Conservation (phyloP, 2,797 vertebrate genomes). For the Pipistrellus pygmaeus region DNA sequence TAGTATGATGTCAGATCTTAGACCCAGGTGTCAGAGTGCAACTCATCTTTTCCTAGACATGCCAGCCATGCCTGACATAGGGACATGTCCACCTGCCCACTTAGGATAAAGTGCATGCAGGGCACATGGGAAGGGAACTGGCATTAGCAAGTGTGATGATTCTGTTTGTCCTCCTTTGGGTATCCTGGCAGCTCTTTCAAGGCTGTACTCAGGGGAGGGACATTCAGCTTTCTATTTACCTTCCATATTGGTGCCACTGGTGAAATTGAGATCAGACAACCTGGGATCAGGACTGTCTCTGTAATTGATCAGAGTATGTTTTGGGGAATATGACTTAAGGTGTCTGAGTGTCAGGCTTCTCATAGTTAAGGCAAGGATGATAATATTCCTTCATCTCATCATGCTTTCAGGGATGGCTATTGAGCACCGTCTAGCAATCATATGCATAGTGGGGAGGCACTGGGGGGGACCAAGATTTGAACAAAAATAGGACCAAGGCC, state of each 20-base stretch:
- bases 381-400: background rate
- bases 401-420: background rate
- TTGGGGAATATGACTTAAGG: background rate
- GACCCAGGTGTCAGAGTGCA: background rate
- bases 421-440: background rate
- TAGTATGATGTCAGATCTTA: background rate
- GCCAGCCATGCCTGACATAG: accelerated
- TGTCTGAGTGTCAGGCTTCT: background rate
- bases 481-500: background rate
- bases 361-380: background rate
- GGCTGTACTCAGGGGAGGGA: background rate
- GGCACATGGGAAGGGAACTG: background rate
- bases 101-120: background rate
- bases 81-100: background rate
- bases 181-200: background rate
- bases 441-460: background rate
- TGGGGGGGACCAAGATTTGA: background rate
- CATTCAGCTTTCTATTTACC: background rate
- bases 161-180: background rate
- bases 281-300: background rate
- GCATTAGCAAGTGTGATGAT: background rate
- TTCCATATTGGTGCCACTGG: background rate
- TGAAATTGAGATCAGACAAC: background rate
- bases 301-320: background rate
- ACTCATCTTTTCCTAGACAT: background rate